Conservation (phyloP, 2,888 invertebrate species). For the Zootermopsis nevadensis region DNA sequence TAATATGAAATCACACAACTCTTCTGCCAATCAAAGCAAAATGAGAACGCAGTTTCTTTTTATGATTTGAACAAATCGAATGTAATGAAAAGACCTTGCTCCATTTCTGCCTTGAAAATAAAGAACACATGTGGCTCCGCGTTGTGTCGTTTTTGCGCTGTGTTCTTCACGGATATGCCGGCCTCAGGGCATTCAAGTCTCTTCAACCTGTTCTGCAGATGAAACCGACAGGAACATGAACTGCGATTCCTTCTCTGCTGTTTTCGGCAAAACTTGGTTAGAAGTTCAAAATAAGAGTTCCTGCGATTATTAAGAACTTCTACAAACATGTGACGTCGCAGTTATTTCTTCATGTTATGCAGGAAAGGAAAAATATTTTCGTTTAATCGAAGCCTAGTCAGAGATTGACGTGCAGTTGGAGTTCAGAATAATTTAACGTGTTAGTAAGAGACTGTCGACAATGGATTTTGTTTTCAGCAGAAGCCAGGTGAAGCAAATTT, state of each 20-base stretch:
- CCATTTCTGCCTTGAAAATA: neutral
- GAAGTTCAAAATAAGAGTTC: no score
- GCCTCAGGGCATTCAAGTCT: neutral
- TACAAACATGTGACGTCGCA: no score
- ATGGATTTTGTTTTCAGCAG: no score
- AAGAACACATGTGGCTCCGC: neutral
- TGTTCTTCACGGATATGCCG: neutral
- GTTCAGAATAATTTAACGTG: no score
- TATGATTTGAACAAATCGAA: neutral
- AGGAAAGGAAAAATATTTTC: no score
- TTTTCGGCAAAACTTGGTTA: no score
- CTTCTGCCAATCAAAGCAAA: slow-evolving; percentile 8
- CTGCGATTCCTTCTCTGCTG: no score
- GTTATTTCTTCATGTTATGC: no score
- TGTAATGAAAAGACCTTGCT: slow-evolving; percentile 16
- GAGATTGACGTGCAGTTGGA: no score
- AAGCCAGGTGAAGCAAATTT: neutral
- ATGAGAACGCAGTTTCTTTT: slow-evolving; percentile 10
- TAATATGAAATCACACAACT: neutral
- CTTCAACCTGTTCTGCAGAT: neutral
- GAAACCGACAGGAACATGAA: neutral
- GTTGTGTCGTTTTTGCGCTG: neutral
- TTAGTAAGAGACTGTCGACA: no score
- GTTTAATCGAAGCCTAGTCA: no score
- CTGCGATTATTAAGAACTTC: no score